These are phyloP conservation scores for Vireo griseus DNA, from an alignment of 2,797 vertebrate species.

Conservation along the genomic window DNA sequence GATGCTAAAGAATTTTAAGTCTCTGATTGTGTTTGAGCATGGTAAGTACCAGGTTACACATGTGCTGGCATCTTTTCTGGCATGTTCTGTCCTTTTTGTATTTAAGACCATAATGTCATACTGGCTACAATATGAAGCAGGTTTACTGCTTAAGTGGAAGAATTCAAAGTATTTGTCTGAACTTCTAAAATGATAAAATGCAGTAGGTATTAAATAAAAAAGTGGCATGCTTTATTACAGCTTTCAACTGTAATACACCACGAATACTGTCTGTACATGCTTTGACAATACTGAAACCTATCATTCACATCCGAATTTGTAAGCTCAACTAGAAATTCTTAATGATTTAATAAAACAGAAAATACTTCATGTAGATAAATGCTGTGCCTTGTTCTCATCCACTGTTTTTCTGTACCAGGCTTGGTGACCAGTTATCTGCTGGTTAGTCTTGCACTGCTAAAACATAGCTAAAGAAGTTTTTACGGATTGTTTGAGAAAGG, in stretches of 20 bases:
- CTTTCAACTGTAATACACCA: neutral
- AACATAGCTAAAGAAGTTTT: neutral
- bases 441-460: neutral
- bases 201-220: neutral
- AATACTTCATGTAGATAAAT: neutral
- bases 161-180: neutral
- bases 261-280: neutral
- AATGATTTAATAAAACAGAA: neutral
- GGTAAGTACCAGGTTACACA: neutral
- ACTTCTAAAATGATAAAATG: neutral
- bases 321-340: neutral
- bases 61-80: too few relatives aligned
- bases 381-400: neutral
- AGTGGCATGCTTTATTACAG: neutral
- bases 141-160: neutral
- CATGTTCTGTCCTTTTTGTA: neutral
- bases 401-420: neutral
- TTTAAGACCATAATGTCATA: neutral
- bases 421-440: neutral
- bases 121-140: neutral
- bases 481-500: neutral
- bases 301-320: neutral
- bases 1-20: neutral
- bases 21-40: neutral
- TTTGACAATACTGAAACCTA: neutral